Evolutionary conservation across 1,140 invertebrate genomes (phyloP).

Genomic region (Procambarus clarkii): DNA sequence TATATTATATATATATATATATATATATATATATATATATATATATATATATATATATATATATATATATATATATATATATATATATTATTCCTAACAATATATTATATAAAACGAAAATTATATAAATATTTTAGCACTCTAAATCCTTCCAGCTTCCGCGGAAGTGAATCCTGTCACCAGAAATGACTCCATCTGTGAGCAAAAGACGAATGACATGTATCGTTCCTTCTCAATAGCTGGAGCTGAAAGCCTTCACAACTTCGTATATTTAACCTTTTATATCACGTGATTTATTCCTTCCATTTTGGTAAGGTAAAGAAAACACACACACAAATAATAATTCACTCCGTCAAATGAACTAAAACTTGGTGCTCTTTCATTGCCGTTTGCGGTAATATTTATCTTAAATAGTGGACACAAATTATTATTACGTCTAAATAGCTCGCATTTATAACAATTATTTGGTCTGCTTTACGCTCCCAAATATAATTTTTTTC

Average conservation of each 20-base stretch:
- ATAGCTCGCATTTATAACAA: too few species aligned
- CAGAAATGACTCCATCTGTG: not conserved
- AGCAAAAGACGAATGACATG: constrained; percentile 9
- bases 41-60: too few species aligned
- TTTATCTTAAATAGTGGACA: too few species aligned
- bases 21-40: too few species aligned
- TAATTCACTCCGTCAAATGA: too few species aligned
- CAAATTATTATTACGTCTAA: too few species aligned
- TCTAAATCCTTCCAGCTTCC: not conserved
- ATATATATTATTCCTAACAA: not conserved
- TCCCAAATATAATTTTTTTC: too few species aligned
- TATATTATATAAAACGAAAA: not conserved
- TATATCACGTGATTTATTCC: constrained; percentile 10
- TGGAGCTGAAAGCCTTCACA: constrained; percentile 2
- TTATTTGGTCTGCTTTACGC: too few species aligned
- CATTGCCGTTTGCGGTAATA: too few species aligned
- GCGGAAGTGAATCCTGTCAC: not conserved
- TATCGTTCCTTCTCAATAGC: not conserved
- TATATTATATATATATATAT: too few species aligned
- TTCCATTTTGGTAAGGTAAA: not conserved
- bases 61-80: too few species aligned
- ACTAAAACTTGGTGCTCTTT: too few species aligned
- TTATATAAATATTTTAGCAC: not conserved
- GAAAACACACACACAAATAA: not conserved
- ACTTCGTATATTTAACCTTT: not conserved